A percentile compares a stretch with the other conserved stretches of the same genome.
phyloP scores from a whole-genome alignment of 1,140 invertebrate genomes.

The Procambarus virginalis region DNA sequence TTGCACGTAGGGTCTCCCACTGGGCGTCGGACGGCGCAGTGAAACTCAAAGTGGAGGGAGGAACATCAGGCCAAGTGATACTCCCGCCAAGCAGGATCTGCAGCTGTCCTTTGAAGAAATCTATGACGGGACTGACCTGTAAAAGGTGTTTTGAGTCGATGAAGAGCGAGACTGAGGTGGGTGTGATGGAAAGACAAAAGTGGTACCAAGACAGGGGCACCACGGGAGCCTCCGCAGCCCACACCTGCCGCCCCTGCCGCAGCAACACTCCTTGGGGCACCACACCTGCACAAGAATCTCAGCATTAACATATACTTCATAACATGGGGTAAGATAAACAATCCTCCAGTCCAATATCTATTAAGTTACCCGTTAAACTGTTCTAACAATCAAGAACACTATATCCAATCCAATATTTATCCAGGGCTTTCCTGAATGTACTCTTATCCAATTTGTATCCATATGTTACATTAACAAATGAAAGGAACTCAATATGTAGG shows the following conservation, averaged over 20 bases:
- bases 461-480: no score
- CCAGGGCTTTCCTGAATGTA: no score
- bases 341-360: no score
- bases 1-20: slow-evolving; percentile 19
- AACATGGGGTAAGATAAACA: neutral
- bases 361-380: no score
- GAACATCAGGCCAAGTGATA: slow-evolving; percentile 27
- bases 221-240: slow-evolving; percentile 25
- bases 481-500: no score
- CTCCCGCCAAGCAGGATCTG: slow-evolving; percentile 35
- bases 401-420: no score
- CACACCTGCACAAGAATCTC: slow-evolving; percentile 7
- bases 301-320: neutral
- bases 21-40: neutral
- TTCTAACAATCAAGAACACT: no score
- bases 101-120: slow-evolving; percentile 14
- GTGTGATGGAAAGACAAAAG: slow-evolving; percentile 31
- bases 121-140: slow-evolving; percentile 8
- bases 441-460: no score
- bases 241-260: slow-evolving; percentile 34
- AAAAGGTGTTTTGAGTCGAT: slow-evolving; percentile 23
- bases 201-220: slow-evolving; percentile 54
- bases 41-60: slow-evolving; percentile 34
- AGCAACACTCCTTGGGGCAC: slow-evolving; percentile 54
- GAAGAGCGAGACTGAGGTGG: slow-evolving; percentile 8